These are phyloP conservation scores for Trypoxylon attenuatum DNA, from an alignment of 2,888 invertebrate species.

Conservation along the genomic window DNA sequence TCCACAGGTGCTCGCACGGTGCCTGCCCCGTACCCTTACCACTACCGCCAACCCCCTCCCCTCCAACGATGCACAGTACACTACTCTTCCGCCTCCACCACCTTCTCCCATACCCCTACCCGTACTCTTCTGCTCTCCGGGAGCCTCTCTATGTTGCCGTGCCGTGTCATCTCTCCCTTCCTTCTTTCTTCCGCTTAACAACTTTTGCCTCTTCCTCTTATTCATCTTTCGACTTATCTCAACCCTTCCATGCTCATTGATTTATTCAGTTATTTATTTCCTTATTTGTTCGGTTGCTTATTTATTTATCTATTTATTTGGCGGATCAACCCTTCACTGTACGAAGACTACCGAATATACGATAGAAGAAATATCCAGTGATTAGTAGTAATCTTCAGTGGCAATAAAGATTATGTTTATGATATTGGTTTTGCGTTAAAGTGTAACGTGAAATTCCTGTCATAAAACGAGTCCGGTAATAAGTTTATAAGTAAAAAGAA, in stretches of 20 bases:
- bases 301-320: no score
- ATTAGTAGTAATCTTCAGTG: no score
- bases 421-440: no score
- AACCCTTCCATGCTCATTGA: conserved; percentile 13
- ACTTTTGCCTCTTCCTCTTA: conserved; percentile 16
- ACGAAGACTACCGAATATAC: no score
- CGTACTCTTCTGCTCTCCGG: conserved; percentile 20
- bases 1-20: conserved; percentile 72
- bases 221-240: background rate
- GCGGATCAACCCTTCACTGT: no score
- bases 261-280: no score
- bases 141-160: conserved; percentile 35
- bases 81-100: conserved; percentile 54
- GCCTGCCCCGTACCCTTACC: conserved; percentile 63
- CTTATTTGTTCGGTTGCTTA: background rate
- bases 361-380: no score
- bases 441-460: no score
- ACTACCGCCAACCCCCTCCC: conserved; percentile 55
- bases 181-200: conserved; percentile 26
- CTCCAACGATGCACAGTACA: conserved; percentile 40
- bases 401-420: no score
- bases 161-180: conserved; percentile 35
- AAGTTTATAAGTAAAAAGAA: no score
- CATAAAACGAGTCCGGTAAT: no score
- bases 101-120: conserved; percentile 45